Percentiles rank a stretch among this genome's conserved stretches.
Evolutionary conservation across 1,140 invertebrate genomes (phyloP).

Genomic region (Macrobrachium rosenbergii): DNA sequence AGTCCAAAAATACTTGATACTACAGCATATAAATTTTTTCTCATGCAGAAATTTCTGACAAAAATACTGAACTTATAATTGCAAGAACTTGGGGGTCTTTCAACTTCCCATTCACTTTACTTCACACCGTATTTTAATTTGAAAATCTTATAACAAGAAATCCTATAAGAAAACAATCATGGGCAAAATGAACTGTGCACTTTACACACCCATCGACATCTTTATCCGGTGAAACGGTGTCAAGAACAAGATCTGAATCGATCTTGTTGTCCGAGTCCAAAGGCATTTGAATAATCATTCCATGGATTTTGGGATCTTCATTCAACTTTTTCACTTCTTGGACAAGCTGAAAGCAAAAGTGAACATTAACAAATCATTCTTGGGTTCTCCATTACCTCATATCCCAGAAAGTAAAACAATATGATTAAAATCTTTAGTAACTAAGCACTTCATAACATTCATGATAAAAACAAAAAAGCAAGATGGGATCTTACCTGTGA

Average conservation of each 20-base stretch:
- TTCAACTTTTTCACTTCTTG: conserved; percentile 84
- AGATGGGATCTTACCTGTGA: conserved; percentile 76
- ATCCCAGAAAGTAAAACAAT: background rate
- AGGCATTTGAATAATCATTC: conserved; percentile 98
- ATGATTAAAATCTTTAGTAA: background rate
- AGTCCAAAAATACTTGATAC: too few species aligned
- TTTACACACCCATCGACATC: conserved; percentile 94
- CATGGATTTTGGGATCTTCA: conserved; percentile 86
- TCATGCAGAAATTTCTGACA: too few species aligned
- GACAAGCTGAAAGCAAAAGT: conserved; percentile 74
- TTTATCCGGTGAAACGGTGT: conserved; percentile 83
- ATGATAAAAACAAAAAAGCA: conserved; percentile 4
- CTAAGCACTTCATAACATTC: background rate
- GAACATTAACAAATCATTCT: background rate
- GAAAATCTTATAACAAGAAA: too few species aligned
- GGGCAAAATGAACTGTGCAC: too few species aligned
- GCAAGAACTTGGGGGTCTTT: too few species aligned
- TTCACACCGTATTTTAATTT: too few species aligned
- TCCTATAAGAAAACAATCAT: too few species aligned
- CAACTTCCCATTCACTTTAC: too few species aligned
- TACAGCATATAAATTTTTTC: background rate
- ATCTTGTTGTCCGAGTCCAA: conserved; percentile 86
- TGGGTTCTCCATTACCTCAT: too few species aligned
- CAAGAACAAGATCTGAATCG: conserved; percentile 88
- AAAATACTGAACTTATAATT: too few species aligned